Base-by-base conservation (phyloP, 2,113 vertebrate species). In the Oreochromis spilurus region DNA sequence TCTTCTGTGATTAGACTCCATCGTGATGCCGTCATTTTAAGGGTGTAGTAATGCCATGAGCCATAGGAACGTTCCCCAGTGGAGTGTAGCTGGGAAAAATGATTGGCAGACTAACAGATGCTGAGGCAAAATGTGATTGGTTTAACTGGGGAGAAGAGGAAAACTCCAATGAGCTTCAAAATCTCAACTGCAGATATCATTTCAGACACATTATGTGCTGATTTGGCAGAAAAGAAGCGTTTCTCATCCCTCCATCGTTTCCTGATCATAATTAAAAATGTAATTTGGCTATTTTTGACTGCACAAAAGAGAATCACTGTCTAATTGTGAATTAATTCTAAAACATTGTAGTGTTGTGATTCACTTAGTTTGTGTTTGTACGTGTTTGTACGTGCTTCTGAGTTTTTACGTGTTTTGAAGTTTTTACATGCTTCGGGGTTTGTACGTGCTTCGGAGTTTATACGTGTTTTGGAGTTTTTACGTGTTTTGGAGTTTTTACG, bases 111-210 rank as follows among this genome's bases (percentile, higher is more conserved):
- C 45, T 50, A 50, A 77, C 43, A 77, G 26, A 77, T 50, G 70
- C 70, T 50, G 24, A 2, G 6, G 43, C 43, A 50, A 77, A 50
- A 77, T 50, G 26, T 77, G 70, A 77, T 50, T 77, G 70, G 43
- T n/a, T 77, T 50, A 77, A 77, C 70, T 77, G 26, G 70, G 26
- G 43, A 31, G 43, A 5, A 77, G 10, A 75, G 43, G 26, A 29
- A 77, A 77, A 50, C 6, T 19, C 70, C 70, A 50, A 31, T 77
- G 45, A 50, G 70, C 10, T 77, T 77, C 26, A 77, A 77, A 77
- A n/a, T 31, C 16, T 77, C 45, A 50, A 77, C 70, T 77, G 16
- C 26, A 31, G 43, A 77, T 50, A 77, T 50, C 0, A 31, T 77
- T 77, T 31, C 45, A 50, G 26, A 31, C 24, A 31, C 70, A 77